Conservation (phyloP, 2,113 vertebrate species). For the Pedionomus torquatus region DNA sequence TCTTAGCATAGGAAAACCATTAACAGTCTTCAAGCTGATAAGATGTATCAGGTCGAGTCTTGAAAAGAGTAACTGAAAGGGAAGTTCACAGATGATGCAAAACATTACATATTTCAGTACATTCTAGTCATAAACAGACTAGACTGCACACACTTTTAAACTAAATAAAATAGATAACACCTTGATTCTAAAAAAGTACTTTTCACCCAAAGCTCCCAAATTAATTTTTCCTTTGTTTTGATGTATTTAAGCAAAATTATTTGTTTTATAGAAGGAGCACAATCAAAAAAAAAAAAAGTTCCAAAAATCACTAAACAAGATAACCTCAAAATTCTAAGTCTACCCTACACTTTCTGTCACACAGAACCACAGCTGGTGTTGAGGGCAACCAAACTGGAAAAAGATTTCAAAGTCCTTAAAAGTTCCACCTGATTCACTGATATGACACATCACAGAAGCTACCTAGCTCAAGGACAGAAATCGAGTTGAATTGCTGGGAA, state of each 20-base stretch:
- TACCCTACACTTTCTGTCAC: background rate
- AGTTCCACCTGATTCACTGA: background rate
- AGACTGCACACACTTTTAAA: background rate
- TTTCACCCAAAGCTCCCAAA: background rate
- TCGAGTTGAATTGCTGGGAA: background rate
- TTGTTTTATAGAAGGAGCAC: background rate
- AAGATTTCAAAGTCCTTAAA: background rate
- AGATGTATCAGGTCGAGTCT: background rate
- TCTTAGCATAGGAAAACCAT: background rate
- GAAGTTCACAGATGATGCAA: background rate
- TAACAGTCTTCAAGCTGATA: background rate
- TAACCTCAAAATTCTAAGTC: background rate
- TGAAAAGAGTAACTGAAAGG: background rate
- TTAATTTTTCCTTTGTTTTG: background rate
- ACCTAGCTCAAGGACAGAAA: background rate
- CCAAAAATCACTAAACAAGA: background rate
- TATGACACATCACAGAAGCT: accelerated
- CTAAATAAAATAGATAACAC: background rate
- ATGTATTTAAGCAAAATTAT: background rate
- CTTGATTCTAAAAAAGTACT: background rate
- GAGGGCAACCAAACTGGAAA: background rate
- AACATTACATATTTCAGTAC: background rate
- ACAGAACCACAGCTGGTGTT: background rate
- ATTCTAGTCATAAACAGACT: background rate
- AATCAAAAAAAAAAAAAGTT: background rate